Evolutionary conservation across 2,888 invertebrate genomes (phyloP).

Genomic region (Drosophila subquinaria): DNA sequence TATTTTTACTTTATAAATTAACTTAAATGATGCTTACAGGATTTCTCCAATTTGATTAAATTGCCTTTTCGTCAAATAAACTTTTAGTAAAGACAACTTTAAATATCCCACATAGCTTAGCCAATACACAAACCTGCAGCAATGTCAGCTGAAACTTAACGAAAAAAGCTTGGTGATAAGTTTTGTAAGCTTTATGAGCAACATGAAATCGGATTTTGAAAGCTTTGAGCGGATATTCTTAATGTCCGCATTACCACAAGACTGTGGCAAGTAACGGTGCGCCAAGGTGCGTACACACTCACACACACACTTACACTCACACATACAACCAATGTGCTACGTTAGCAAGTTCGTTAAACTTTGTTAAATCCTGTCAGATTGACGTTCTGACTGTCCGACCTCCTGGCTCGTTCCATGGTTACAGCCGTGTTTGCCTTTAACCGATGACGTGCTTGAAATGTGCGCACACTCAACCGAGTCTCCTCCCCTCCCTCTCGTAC

Average conservation of each 20-base stretch:
- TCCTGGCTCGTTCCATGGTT: slow-evolving; percentile 10
- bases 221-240: slow-evolving; percentile 24
- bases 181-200: not conserved
- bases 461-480: slow-evolving; percentile 66
- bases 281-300: slow-evolving; percentile 36
- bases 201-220: not conserved
- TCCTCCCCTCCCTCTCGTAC: not conserved
- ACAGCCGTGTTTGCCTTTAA: slow-evolving; percentile 43
- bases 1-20: too few species aligned
- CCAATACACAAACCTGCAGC: slow-evolving; percentile 22
- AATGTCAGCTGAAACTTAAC: not conserved
- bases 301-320: not conserved
- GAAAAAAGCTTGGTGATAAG: not conserved
- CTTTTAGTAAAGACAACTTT: not conserved
- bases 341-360: slow-evolving; percentile 77
- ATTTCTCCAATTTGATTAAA: too few species aligned
- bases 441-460: slow-evolving; percentile 63
- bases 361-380: slow-evolving; percentile 57
- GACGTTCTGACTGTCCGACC: slow-evolving; percentile 39
- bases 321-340: slow-evolving; percentile 9
- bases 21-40: too few species aligned
- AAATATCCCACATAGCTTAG: not conserved
- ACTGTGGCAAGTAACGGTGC: slow-evolving; percentile 28
- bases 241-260: slow-evolving; percentile 26
- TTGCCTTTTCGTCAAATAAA: not conserved